A percentile compares a stretch with the other conserved stretches of the same genome.
These are phyloP conservation scores for Magallana gigas DNA, from an alignment of 1,140 invertebrate species.

Conservation along the genomic window DNA sequence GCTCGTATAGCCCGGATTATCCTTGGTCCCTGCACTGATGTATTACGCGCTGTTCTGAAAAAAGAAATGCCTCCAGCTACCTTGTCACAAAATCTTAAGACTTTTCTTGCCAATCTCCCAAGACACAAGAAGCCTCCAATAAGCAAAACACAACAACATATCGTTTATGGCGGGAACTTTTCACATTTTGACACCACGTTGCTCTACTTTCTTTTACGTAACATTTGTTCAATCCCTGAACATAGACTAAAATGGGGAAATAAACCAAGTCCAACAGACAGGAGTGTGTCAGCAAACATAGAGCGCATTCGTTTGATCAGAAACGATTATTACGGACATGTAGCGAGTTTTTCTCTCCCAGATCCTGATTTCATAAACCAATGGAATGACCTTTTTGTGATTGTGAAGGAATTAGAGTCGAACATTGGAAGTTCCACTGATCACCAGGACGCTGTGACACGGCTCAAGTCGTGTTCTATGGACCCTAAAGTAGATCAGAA, in stretches of 20 bases:
- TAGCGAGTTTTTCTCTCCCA: too few relatives aligned
- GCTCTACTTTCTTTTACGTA: neutral
- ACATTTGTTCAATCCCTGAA: neutral
- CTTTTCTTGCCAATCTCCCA: neutral
- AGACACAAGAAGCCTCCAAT: neutral
- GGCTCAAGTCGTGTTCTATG: too few relatives aligned
- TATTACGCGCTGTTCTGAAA: neutral
- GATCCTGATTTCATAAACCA: too few relatives aligned
- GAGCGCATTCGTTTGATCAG: too few relatives aligned
- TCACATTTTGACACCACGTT: neutral
- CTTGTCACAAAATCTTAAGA: neutral
- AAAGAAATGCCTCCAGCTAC: neutral
- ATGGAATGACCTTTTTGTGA: too few relatives aligned
- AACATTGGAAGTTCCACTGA: too few relatives aligned
- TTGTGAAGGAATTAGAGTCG: too few relatives aligned
- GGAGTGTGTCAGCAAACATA: neutral
- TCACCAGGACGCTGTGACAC: too few relatives aligned
- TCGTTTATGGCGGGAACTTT: neutral
- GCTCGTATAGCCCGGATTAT: neutral
- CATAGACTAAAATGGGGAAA: neutral
- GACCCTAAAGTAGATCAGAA: too few relatives aligned
- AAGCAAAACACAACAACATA: neutral
- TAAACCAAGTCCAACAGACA: neutral
- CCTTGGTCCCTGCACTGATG: neutral
- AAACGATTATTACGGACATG: too few relatives aligned